Conservation (phyloP, 2,113 vertebrate genomes). For the Vidua chalybeata region DNA sequence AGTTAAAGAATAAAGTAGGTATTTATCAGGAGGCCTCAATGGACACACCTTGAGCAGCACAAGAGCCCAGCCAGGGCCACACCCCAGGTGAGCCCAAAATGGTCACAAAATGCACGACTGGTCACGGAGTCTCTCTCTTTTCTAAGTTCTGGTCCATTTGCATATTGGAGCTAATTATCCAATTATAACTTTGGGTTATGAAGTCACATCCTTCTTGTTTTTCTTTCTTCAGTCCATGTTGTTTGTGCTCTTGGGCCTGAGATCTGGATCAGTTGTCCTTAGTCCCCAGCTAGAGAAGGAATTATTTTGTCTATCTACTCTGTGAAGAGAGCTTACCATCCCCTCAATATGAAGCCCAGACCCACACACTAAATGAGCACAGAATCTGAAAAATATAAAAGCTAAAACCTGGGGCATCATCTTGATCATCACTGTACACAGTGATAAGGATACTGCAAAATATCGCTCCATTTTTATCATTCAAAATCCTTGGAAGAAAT, state of each 20-base stretch:
- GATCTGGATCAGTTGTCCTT: not conserved
- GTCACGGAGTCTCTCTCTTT: not conserved
- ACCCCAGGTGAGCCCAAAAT: not conserved
- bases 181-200: not conserved
- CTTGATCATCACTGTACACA: not conserved
- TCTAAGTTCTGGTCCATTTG: not conserved
- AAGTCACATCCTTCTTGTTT: not conserved
- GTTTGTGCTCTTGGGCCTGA: not conserved
- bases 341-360: not conserved
- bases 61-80: not conserved
- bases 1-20: not conserved
- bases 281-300: not conserved
- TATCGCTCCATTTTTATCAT: not conserved
- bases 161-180: not conserved
- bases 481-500: not conserved
- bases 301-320: not conserved
- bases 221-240: not conserved
- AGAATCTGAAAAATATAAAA: not conserved
- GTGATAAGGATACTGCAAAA: conserved; percentile 8
- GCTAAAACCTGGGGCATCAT: not conserved
- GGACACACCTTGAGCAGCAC: not conserved
- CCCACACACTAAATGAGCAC: not conserved
- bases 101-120: not conserved
- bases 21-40: not conserved
- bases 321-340: not conserved